Evolutionary conservation across 2,113 vertebrate species (phyloP), one percentile per base, ranked within the genome.

Genomic region (Amphilophus citrinellus): DNA sequence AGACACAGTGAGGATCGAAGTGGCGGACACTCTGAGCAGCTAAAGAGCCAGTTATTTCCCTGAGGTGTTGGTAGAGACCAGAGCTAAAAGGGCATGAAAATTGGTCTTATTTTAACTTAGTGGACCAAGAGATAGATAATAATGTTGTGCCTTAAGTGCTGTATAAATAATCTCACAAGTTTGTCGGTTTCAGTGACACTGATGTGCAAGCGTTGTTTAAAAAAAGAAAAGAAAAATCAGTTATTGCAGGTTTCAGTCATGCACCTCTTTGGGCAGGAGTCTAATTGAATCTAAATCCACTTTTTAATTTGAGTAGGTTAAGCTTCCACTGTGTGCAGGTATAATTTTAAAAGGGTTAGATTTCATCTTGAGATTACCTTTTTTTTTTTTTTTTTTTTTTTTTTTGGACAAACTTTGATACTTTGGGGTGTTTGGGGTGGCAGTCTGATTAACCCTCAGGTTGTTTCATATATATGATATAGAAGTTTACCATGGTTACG

Each of bases 1-100:
- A 73, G 0, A 35, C 68, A 3, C 47, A 56, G 10, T 6, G 32
- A 56, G 68, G 68, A 73, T 73, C 27, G 18, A 73, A 27, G 17
- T 56, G 27, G 1, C 10, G 10, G 47, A 71, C 44, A 71, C 24
- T 30, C 9, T 30, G 10, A 56, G 47, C 44, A 73, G 47, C 68
- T 56, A 73, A 73, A 73, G 47, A 73, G 68, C 0, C 68, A n/a
- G 47, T 56, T 73, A 73, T 73, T 73, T 73, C 47, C 68, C 18
- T 56, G 68, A 73, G 68, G 68, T n/a, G 68, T 30, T 9, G 68
- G 68, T 56, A 56, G 47, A 73, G 53, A 56, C 68, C 47, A 35
- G 68, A 73, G 47, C 47, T 73, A 56, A 73, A 73, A 35, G 47
- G 47, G 68, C 47, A 50, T 73, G 68, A 73, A 32, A 73, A 73